Evolutionary conservation across 2,113 vertebrate species (phyloP).

Genomic region (Mohoua ochrocephala): DNA sequence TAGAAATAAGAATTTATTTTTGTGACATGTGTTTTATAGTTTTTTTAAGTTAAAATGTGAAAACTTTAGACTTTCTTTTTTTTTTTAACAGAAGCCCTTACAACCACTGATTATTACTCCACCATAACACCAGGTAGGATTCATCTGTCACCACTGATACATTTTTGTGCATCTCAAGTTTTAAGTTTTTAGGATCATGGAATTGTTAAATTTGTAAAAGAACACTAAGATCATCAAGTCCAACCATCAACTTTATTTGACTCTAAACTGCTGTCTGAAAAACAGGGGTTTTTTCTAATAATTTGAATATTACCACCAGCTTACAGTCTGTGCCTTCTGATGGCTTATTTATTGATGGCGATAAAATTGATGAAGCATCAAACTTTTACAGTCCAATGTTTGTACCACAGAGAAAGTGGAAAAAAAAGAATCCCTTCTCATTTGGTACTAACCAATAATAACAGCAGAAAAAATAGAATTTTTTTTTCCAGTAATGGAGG

Average conservation of each 20-base stretch:
- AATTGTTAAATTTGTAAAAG: not conserved
- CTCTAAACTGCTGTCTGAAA: not conserved
- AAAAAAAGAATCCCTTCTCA: not conserved
- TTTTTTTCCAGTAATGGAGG: not conserved
- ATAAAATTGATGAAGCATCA: not conserved
- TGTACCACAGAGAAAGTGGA: not conserved
- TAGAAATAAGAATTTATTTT: not conserved
- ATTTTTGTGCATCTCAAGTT: not conserved
- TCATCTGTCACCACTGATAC: not conserved
- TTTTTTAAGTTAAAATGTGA: not conserved
- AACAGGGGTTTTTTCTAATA: not conserved
- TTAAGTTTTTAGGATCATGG: not conserved
- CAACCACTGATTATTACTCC: not conserved
- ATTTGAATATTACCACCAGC: not conserved
- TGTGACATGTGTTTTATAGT: not conserved
- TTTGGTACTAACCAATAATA: not conserved
- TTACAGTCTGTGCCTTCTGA: not conserved
- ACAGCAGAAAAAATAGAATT: not conserved
- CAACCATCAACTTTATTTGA: not conserved
- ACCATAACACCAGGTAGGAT: conserved; percentile 2
- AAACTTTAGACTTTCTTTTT: not conserved
- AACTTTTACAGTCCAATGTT: not conserved
- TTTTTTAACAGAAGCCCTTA: not conserved
- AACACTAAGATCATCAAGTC: not conserved
- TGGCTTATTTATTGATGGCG: not conserved